Conservation (phyloP, 2,797 vertebrate species). For the Hirundo rustica region DNA sequence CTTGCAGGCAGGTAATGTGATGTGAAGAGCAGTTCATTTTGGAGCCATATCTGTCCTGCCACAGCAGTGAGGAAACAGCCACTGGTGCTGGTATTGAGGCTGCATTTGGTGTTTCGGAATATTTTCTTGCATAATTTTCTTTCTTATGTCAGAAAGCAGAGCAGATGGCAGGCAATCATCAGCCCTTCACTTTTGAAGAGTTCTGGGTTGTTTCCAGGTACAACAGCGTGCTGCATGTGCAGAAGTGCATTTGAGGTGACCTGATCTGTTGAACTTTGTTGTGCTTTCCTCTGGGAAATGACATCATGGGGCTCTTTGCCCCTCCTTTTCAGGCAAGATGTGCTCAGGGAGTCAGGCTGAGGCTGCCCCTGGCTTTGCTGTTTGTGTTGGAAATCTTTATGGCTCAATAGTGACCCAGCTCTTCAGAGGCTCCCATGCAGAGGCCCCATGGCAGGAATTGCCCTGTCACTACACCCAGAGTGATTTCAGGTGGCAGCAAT, state of each 20-base stretch:
- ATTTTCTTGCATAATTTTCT: neutral
- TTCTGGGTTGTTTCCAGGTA: neutral
- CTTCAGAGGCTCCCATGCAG: neutral
- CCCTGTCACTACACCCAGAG: neutral
- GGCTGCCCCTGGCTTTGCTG: neutral
- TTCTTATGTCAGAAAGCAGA: neutral
- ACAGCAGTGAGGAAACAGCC: neutral
- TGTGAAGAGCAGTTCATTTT: neutral
- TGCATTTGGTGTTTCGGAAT: neutral
- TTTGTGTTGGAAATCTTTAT: neutral
- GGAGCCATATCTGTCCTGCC: neutral
- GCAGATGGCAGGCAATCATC: neutral
- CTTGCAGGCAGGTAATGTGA: neutral
- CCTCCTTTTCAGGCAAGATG: neutral
- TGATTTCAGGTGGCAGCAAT: neutral
- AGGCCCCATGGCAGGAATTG: neutral
- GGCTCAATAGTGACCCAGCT: neutral
- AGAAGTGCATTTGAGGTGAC: neutral
- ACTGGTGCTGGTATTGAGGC: neutral
- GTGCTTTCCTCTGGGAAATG: neutral
- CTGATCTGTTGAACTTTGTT: neutral
- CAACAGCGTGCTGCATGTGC: fast-evolving
- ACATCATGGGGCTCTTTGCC: neutral
- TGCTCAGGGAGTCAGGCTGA: neutral
- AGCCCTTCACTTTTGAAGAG: neutral